These are phyloP conservation scores for Tachysurus fulvidraco DNA, from an alignment of 2,113 vertebrate genomes.

Conservation along the genomic window DNA sequence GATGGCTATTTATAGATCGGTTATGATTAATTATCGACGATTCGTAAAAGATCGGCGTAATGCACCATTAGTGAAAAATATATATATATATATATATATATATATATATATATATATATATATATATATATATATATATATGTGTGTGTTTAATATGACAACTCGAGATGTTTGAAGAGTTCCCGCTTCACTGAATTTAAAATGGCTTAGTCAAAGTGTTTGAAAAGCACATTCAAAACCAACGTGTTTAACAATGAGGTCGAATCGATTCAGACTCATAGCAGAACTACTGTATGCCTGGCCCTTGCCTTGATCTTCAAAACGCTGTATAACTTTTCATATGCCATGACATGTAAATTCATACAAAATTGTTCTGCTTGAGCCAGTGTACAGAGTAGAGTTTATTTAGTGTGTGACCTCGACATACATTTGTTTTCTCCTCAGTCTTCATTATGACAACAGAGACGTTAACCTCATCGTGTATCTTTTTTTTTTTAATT, in stretches of 20 bases:
- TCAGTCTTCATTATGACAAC: neutral
- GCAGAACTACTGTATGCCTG: neutral
- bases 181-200: neutral
- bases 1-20: neutral
- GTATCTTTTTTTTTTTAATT: neutral
- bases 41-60: neutral
- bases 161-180: neutral
- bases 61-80: neutral
- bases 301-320: neutral
- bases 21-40: neutral
- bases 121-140: too few species aligned
- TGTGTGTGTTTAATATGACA: neutral
- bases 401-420: neutral
- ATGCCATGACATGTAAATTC: conserved; percentile 4
- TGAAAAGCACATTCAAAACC: conserved; percentile 5
- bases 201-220: conserved; percentile 1
- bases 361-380: neutral
- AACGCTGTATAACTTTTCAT: neutral
- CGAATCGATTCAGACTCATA: neutral
- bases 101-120: too few species aligned
- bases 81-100: too few species aligned
- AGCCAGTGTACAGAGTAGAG: neutral
- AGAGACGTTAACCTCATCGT: neutral
- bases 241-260: neutral
- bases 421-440: neutral